phyloP scores from a whole-genome alignment of 2,888 invertebrate genomes.

The Piscicola geometra region DNA sequence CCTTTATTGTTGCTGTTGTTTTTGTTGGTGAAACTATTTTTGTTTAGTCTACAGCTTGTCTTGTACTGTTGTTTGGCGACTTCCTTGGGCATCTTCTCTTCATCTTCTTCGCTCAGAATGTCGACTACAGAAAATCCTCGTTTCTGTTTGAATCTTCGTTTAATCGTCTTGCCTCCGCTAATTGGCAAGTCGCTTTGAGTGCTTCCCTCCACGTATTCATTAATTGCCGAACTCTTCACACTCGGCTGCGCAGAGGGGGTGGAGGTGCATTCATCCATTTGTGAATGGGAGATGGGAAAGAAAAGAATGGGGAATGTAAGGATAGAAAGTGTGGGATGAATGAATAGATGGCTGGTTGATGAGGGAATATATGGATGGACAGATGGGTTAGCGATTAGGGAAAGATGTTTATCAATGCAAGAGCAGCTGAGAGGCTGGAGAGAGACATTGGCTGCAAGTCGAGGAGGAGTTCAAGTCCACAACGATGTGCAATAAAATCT shows the following conservation, averaged over 20 bases:
- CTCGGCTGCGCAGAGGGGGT: neutral
- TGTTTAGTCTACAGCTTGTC: neutral
- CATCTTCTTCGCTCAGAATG: slow-evolving; percentile 1
- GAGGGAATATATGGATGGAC: neutral
- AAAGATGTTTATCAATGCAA: neutral
- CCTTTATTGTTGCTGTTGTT: no score
- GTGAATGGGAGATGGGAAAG: no score
- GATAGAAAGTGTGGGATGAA: neutral
- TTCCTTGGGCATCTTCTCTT: neutral
- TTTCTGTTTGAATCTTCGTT: neutral
- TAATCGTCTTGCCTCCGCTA: neutral
- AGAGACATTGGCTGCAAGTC: neutral
- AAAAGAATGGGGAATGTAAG: no score
- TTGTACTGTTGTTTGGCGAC: neutral
- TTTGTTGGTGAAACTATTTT: no score
- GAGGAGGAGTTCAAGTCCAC: no score
- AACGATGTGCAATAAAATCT: no score
- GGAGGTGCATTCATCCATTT: neutral
- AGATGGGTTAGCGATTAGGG: neutral
- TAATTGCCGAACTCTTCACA: neutral
- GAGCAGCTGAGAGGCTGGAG: neutral
- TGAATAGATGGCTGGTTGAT: no score
- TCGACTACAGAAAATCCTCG: slow-evolving; percentile 4
- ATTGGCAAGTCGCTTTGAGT: no score
- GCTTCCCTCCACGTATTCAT: neutral